These are phyloP conservation scores for Alces alces DNA, from an alignment of 2,113 vertebrate genomes.

Conservation along the genomic window DNA sequence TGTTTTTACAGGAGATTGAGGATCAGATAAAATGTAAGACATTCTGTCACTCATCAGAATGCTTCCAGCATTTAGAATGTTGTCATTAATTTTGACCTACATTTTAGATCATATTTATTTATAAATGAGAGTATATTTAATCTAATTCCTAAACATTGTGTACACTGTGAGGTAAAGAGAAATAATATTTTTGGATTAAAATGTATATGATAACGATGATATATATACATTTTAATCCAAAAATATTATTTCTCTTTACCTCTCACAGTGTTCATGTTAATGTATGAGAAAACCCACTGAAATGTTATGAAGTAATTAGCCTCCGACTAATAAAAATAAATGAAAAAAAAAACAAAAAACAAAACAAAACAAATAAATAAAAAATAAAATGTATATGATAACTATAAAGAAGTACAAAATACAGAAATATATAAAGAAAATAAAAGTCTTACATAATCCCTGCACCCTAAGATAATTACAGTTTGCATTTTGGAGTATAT, in stretches of 20 bases:
- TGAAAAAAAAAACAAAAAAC: too few relatives aligned
- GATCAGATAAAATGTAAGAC: not conserved
- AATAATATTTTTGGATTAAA: not conserved
- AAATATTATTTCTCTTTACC: too few relatives aligned
- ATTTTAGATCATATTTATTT: conserved; percentile 23
- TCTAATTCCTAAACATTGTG: not conserved
- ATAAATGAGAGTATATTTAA: not conserved
- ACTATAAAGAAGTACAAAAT: not conserved
- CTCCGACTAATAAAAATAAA: too few relatives aligned
- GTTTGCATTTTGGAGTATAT: not conserved
- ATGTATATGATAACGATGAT: not conserved
- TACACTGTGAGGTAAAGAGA: not conserved
- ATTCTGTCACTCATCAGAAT: not conserved
- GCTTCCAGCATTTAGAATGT: not conserved
- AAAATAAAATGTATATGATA: not conserved
- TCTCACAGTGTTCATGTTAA: too few relatives aligned
- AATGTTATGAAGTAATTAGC: too few relatives aligned
- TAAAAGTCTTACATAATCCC: conserved; percentile 1
- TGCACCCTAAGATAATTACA: conserved; percentile 21
- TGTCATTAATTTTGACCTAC: not conserved
- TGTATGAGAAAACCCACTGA: too few relatives aligned
- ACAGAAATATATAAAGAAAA: not conserved
- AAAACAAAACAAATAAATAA: too few relatives aligned
- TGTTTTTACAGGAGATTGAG: not conserved
- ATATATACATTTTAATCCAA: too few relatives aligned